Conservation (phyloP, 2,797 vertebrate species). For the Sitta carolinensis region DNA sequence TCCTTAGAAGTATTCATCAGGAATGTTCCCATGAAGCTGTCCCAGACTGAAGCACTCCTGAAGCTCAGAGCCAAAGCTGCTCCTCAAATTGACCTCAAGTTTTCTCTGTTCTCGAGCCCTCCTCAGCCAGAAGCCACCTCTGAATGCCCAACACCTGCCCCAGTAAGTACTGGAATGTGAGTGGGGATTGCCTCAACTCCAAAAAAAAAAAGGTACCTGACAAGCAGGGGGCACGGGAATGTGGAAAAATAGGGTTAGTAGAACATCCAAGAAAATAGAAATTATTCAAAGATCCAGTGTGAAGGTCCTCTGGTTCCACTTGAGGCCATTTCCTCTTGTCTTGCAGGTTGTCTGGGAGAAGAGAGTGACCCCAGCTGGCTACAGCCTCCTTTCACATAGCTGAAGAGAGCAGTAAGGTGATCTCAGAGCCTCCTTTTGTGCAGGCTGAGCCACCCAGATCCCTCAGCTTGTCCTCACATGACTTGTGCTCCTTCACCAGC, state of each 20-base stretch:
- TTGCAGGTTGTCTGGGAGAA: not conserved
- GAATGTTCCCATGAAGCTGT: not conserved
- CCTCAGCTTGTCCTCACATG: not conserved
- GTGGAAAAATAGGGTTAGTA: not conserved
- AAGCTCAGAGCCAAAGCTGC: not conserved
- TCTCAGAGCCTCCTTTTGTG: not conserved
- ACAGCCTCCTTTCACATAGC: not conserved
- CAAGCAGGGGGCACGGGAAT: rapidly evolving
- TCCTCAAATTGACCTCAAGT: not conserved
- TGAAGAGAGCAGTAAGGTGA: not conserved
- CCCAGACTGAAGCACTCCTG: not conserved
- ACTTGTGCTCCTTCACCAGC: not conserved
- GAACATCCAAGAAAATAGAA: not conserved
- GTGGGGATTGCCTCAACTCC: not conserved
- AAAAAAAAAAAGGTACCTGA: not conserved
- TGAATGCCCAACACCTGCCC: not conserved
- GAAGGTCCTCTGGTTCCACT: not conserved
- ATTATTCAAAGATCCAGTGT: not conserved
- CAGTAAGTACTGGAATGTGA: rapidly evolving
- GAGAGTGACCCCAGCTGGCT: not conserved
- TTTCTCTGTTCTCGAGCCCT: not conserved
- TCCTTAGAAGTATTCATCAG: not conserved
- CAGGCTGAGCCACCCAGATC: not conserved
- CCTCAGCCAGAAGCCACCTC: not conserved
- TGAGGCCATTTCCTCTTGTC: not conserved